Evolutionary conservation across 2,888 invertebrate species (phyloP).

Genomic region (Orchesellides sinensis): DNA sequence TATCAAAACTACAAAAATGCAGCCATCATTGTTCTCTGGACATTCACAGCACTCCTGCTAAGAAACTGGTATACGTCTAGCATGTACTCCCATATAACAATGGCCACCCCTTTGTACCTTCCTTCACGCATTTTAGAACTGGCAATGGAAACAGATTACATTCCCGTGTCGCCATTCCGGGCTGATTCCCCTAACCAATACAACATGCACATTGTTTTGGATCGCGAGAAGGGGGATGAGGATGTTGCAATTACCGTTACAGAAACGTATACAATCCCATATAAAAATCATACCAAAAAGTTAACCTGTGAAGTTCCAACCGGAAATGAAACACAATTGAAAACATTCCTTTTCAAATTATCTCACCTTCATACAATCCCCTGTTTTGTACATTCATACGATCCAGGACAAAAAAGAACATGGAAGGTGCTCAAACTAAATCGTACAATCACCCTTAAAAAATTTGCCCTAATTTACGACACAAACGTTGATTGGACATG

Average conservation of each 20-base stretch:
- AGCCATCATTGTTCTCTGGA: not conserved
- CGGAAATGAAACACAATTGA: not conserved
- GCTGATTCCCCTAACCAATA: too few relatives aligned
- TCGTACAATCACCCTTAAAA: too few relatives aligned
- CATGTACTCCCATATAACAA: slow-evolving; percentile 3
- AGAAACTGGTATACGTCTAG: not conserved
- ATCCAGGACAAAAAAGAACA: not conserved
- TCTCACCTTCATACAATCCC: not conserved
- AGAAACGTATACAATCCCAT: not conserved
- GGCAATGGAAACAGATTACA: not conserved
- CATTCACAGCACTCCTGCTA: not conserved
- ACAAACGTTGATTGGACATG: not conserved
- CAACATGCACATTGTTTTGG: not conserved
- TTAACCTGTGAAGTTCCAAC: not conserved
- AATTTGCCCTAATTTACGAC: slow-evolving; percentile 3
- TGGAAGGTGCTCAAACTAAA: not conserved
- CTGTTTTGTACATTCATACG: not conserved
- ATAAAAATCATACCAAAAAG: not conserved
- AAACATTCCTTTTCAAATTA: not conserved
- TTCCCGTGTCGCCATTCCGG: not conserved
- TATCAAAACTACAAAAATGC: slow-evolving; percentile 18
- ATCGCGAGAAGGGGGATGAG: not conserved
- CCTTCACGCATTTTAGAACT: not conserved
- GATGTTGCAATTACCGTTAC: not conserved
- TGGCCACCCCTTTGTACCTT: not conserved